Base-by-base conservation (phyloP, 2,797 vertebrate genomes). In the Sitta carolinensis region DNA sequence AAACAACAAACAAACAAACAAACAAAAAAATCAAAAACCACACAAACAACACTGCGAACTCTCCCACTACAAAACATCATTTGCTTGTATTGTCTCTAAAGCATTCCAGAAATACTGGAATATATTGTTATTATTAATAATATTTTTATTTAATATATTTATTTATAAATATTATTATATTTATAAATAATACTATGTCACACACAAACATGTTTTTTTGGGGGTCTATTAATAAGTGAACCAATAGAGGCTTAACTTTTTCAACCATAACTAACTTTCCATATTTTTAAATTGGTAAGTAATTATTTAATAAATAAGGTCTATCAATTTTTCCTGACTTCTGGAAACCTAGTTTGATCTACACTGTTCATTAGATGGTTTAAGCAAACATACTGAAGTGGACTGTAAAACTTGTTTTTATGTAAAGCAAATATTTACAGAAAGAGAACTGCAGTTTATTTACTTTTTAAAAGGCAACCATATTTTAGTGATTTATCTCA, bases 11-110 rank as follows among this genome's bases (percentile, higher is more conserved):
- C 3, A 47, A 9, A 52, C n/a, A n/a, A 55, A 1, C 5, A 10
- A 38, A 34, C 5, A n/a, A n/a, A n/a, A n/a, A n/a, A n/a, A n/a
- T 1, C 2, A 73, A 58, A 32, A 27, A 32, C 2, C 0, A 1
- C 8, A 55, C 10, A 13, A 30, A 47, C 11, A 38, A 29, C 2
- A 36, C 4, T 30, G 52, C 70, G 21, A 58, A 14, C n/a, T 20
- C 9, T 2, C 2, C 16, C 13, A 54, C 17, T 29, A 12, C 3
- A 62, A 57, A 40, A 8, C 0, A 47, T 9, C 8, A n/a, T 10
- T 43, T 77, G 47, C 9, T 78, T 29, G 13, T n/a, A 34, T 20
- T 23, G 4, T 67, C 21, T 79, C 16, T 48, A 47, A 88, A 78
- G 26, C 3, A 26, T 59, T 74, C 12, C 20, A 32, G n/a, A 83